Base-by-base conservation (phyloP, 2,113 vertebrate genomes). In the Lepus europaeus region DNA sequence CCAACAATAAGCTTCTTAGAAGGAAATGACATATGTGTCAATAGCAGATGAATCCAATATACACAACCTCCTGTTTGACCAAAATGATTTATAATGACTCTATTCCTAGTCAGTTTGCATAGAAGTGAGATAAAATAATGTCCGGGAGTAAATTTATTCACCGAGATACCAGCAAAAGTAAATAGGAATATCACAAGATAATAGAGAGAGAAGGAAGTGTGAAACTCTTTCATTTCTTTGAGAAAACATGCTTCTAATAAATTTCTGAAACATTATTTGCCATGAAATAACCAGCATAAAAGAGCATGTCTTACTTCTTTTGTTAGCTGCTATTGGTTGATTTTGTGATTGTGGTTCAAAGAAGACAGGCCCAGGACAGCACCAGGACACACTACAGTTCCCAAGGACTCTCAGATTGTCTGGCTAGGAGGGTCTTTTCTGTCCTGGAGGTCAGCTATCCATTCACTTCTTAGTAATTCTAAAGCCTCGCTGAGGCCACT, bases 101-200 rank as follows among this genome's bases (percentile, higher is more conserved):
- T 86, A 20, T 19, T 19, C 2, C 1, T 79, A 12, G 20, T 70
- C 16, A 0, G 4, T 63, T 95, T 87, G 78, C 90, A 51, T 63
- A 78, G 78, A 87, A 77, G 11, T 95, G 87, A 97, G 66, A 73
- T 9, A 95, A 84, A 97, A 96, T 78, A 63, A 88, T 53, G 4
- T 64, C 59, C 17, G 31, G 3, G 1, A 86, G 33, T 88, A 79
- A 90, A 90, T 79, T 61, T 90, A 63, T 76, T 79, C 89, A 81
- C 10, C 25, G 23, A 92, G 5, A 72, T 78, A 89, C 12, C 49
- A 95, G 23, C 22, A 77, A 87, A 70, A 69, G 13, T 22, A 81
- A 70, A 94, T 68, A 86, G 68, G 82, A 88, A 74, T 53, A 78
- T 82, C 59, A 86, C 23, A 89, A 70, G 69, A 76, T 85, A 93